Evolutionary conservation across 2,797 vertebrate genomes (phyloP), one percentile per base, ranked within the genome.

Genomic region (Threskiornis aethiopicus): DNA sequence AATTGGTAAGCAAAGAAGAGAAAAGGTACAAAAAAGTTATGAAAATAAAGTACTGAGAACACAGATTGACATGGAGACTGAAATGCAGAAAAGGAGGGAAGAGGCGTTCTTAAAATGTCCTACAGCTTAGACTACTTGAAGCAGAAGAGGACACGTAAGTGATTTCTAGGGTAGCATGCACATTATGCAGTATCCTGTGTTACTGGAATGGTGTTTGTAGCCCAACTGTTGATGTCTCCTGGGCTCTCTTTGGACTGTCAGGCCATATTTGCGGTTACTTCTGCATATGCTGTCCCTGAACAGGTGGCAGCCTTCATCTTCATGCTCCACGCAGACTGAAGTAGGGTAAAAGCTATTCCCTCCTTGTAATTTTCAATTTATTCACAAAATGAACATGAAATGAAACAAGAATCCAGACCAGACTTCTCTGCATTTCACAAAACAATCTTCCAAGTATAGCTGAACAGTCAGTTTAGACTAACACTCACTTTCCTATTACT

Each of bases 201-300:
- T 91, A 71, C 39, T 78, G 37, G 41, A 49, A 54, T 22, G 44
- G 20, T 55, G 44, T 73, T 91, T 95, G 76, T 93, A 91, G 58
- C 35, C 41, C 61, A 92, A 11, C 55, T 87, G 41, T 39, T 95
- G 82, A 55, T 79, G 54, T 89, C 77, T 94, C 80, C 69, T 84
- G 82, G 72, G 52, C 59, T 92, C 46, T 86, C 73, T 79, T 76
- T 95, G 85, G 35, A 77, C 84, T 90, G 62, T 84, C 90, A 93
- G 39, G 17, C 46, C 9, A 9, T 87, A 73, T 80, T 65, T 64
- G 58, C 25, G 18, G 69, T 78, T 87, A 81, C 4, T 86, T 92
- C 78, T 93, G 77, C n/a, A 20, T 44, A 33, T 66, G 39, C 20
- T 94, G 39, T 66, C 64, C 59, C 20, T 85, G 92, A 89, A 22